Conservation (phyloP, 2,113 vertebrate genomes). For the Muntiacus reevesi region DNA sequence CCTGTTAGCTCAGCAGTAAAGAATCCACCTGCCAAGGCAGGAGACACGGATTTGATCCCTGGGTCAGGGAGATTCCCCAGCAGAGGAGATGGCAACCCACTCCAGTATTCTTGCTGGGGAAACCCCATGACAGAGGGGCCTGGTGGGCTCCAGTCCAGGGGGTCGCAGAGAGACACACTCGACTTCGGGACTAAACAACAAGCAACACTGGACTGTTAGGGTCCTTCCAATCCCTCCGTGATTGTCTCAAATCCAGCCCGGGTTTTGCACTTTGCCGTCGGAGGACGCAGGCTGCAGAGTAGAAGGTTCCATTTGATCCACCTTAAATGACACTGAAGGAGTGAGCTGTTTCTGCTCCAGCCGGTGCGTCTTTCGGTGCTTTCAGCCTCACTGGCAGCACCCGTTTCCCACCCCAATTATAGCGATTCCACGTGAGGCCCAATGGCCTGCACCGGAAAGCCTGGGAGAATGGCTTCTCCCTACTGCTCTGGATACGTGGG, state of each 20-base stretch:
- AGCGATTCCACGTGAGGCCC: accelerated
- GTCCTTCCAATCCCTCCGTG: not conserved
- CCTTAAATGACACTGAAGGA: conserved; percentile 60
- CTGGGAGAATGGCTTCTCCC: not conserved
- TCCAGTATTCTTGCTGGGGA: not conserved
- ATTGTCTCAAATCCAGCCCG: conserved; percentile 39
- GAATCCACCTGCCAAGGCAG: not conserved
- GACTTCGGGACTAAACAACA: not conserved
- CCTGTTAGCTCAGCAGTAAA: not conserved
- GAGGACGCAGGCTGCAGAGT: conserved; percentile 45
- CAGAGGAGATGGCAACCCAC: not conserved
- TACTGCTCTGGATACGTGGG: not conserved
- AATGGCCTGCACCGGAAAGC: accelerated
- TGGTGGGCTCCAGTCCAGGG: not conserved
- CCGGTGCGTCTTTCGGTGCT: not conserved
- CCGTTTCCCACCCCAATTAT: accelerated
- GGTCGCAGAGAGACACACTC: not conserved
- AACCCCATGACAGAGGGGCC: not conserved
- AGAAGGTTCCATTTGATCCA: conserved; percentile 75
- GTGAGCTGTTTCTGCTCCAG: not conserved
- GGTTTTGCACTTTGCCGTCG: conserved; percentile 52
- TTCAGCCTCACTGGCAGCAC: not conserved
- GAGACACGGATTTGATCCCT: not conserved
- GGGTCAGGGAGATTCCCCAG: not conserved
- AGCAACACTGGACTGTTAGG: not conserved